Evolutionary conservation across 2,888 invertebrate species (phyloP).

Genomic region (Mechanitis messenoides): DNA sequence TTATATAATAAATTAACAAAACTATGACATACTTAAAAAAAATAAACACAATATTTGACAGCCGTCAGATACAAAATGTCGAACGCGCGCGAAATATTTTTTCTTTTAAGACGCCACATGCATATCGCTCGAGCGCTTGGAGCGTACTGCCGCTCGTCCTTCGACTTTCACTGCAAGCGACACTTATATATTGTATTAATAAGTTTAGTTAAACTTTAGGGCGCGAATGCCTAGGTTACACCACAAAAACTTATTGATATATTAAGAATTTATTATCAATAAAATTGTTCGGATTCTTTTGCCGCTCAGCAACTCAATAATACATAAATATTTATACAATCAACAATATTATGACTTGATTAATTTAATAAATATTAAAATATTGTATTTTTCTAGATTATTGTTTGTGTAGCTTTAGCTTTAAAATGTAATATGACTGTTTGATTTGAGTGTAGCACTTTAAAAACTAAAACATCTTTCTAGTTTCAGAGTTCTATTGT

Average conservation of each 20-base stretch:
- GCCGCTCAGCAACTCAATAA: neutral
- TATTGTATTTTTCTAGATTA: too few relatives aligned
- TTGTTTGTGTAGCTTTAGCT: too few relatives aligned
- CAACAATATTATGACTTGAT: too few relatives aligned
- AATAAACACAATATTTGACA: conserved; percentile 49
- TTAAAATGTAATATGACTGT: too few relatives aligned
- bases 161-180: conserved; percentile 63
- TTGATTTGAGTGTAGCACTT: too few relatives aligned
- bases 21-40: conserved; percentile 68
- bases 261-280: conserved; percentile 7
- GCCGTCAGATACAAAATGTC: conserved; percentile 17
- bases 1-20: conserved; percentile 38
- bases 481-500: too few relatives aligned
- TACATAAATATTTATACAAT: too few relatives aligned
- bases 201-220: conserved; percentile 20
- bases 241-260: conserved; percentile 13
- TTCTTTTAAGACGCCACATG: conserved; percentile 33
- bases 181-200: conserved; percentile 36
- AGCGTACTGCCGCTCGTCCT: conserved; percentile 60
- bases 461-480: too few relatives aligned
- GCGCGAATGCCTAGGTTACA: conserved; percentile 27
- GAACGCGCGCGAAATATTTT: conserved; percentile 23
- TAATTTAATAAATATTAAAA: too few relatives aligned
- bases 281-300: neutral
- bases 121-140: conserved; percentile 36